Percentiles rank a stretch among this genome's conserved stretches.
These are phyloP conservation scores for Serranus cabrilla DNA, from an alignment of 2,797 vertebrate species.

Conservation along the genomic window DNA sequence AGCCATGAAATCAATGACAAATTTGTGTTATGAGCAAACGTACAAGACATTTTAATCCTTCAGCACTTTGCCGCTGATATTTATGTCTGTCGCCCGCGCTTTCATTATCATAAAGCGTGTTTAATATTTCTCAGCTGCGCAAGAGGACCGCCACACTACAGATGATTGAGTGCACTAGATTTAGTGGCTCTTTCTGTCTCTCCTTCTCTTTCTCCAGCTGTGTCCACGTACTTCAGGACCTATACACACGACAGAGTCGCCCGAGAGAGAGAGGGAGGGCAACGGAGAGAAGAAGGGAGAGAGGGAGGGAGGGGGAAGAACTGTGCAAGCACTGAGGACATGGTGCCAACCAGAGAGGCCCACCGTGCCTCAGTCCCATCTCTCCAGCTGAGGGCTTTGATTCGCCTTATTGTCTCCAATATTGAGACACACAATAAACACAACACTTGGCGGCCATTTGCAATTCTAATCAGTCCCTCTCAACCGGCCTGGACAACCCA, in stretches of 20 bases:
- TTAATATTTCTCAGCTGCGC: conserved; percentile 83
- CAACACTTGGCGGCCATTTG: conserved; percentile 86
- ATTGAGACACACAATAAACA: conserved; percentile 88
- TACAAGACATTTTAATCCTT: conserved; percentile 81
- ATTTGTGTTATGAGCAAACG: conserved; percentile 75
- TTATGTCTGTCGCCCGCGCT: conserved; percentile 72
- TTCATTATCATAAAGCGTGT: conserved; percentile 84
- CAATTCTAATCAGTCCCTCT: conserved; percentile 87
- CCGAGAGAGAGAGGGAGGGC: conserved; percentile 36
- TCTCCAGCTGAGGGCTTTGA: conserved; percentile 87
- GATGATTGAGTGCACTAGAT: conserved; percentile 81
- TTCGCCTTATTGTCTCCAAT: conserved; percentile 87
- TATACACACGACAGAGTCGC: conserved; percentile 44
- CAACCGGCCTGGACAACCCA: conserved; percentile 80
- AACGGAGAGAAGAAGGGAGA: too few relatives aligned
- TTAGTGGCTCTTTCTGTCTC: conserved; percentile 70
- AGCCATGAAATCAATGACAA: conserved; percentile 77
- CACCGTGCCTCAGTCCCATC: conserved; percentile 80
- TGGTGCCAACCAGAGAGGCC: conserved; percentile 83
- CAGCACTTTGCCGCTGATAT: conserved; percentile 73
- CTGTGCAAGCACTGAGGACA: conserved; percentile 69
- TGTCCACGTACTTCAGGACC: conserved; percentile 75
- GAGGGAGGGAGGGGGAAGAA: background rate
- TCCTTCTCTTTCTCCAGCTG: conserved; percentile 75
- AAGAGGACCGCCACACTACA: conserved; percentile 75